A percentile compares a stretch with the other conserved stretches of the same genome.
These are phyloP conservation scores for Cinclus mexicanus DNA, from an alignment of 2,113 vertebrate species.

Conservation along the genomic window DNA sequence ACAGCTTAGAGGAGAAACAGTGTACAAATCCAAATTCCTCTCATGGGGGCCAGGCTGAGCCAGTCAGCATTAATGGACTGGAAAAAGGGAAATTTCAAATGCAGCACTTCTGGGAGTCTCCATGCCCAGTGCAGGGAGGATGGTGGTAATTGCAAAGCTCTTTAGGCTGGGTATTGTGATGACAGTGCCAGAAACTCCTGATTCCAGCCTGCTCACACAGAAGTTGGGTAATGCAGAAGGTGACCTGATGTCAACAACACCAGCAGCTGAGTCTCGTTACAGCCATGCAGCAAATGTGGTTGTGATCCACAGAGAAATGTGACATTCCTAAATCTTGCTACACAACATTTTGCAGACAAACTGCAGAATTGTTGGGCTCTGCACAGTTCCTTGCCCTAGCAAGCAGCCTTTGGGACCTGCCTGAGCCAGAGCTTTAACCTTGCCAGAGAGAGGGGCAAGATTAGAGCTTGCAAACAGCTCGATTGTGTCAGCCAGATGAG, in stretches of 20 bases:
- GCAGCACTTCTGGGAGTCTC: background rate
- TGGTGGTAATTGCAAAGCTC: background rate
- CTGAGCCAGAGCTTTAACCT: background rate
- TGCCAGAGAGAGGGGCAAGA: background rate
- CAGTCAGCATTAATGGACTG: background rate
- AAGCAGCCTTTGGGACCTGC: background rate
- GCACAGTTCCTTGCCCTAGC: background rate
- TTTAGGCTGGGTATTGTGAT: background rate
- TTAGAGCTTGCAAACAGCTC: background rate
- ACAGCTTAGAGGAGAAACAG: background rate
- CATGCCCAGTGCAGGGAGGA: background rate
- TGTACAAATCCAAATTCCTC: background rate
- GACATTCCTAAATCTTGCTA: background rate
- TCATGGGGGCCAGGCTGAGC: background rate
- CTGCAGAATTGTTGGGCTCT: background rate
- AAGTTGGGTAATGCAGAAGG: background rate
- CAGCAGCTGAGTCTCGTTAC: background rate
- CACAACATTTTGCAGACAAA: background rate
- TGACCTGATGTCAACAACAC: background rate
- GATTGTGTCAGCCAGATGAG: background rate
- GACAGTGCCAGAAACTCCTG: background rate
- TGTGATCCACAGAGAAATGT: background rate
- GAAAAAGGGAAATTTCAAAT: background rate
- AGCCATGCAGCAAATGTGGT: fast-evolving
- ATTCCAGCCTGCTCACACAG: background rate